These are phyloP conservation scores for Enchytraeus crypticus DNA, from an alignment of 2,888 invertebrate species.

Conservation along the genomic window DNA sequence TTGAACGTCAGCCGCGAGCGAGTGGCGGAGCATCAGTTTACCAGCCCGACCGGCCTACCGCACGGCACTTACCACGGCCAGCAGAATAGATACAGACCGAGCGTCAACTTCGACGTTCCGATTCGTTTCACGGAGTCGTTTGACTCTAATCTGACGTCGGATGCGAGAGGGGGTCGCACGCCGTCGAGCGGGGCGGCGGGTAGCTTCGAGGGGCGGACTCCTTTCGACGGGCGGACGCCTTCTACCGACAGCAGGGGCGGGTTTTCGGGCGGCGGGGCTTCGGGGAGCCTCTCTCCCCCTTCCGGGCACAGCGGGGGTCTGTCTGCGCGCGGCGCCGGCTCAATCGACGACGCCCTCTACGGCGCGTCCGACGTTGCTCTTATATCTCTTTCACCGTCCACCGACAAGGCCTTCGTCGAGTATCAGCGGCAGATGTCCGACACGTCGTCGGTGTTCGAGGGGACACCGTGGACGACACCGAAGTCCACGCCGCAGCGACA, in stretches of 20 bases:
- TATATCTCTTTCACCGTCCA: constrained; percentile 21
- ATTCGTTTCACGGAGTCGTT: constrained; percentile 33
- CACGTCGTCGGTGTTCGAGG: constrained; percentile 27
- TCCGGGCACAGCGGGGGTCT: background rate
- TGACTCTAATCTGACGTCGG: background rate
- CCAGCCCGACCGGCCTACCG: background rate
- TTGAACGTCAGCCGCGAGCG: background rate
- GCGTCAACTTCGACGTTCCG: constrained; percentile 38
- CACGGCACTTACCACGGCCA: constrained; percentile 82
- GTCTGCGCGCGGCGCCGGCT: constrained; percentile 9
- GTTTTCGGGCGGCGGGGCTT: constrained; percentile 19
- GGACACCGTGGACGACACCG: constrained; percentile 25
- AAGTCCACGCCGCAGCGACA: constrained; percentile 30
- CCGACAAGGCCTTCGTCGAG: constrained; percentile 28
- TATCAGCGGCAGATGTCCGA: constrained; percentile 38
- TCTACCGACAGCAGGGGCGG: constrained; percentile 21
- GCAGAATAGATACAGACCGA: constrained; percentile 56
- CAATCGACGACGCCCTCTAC: constrained; percentile 33
- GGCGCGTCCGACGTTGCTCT: constrained; percentile 17
- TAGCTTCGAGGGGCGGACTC: constrained; percentile 4
- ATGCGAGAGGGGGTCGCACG: background rate
- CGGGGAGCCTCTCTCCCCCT: constrained; percentile 4
- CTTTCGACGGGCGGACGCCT: constrained; percentile 22
- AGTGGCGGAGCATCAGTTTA: constrained; percentile 1
- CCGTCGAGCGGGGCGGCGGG: background rate